Evolutionary conservation across 2,797 vertebrate genomes (phyloP).

Genomic region (Leptoclinus maculatus): DNA sequence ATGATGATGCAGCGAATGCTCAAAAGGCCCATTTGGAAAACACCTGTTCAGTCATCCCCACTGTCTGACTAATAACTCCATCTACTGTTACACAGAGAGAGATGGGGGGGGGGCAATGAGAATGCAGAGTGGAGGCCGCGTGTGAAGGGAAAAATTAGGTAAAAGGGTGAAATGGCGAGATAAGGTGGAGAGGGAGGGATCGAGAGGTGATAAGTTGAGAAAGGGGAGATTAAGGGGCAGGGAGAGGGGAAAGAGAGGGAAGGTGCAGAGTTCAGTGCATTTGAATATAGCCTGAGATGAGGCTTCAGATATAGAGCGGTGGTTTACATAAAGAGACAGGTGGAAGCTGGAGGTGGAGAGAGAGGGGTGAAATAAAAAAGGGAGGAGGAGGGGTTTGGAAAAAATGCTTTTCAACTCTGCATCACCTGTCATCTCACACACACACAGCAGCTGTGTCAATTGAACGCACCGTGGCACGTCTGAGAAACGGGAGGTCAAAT

Average conservation of each 20-base stretch:
- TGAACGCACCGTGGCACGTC: conserved; percentile 28
- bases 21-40: conserved; percentile 84
- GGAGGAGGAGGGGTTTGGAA: conserved; percentile 47
- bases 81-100: conserved; percentile 77
- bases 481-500: conserved; percentile 66
- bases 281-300: conserved; percentile 44
- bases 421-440: conserved; percentile 75
- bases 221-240: conserved; percentile 33
- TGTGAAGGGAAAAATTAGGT: conserved; percentile 35
- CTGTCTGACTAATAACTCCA: conserved; percentile 83
- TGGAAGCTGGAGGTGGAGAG: conserved; percentile 43
- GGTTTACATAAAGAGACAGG: conserved; percentile 69
- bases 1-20: conserved; percentile 69
- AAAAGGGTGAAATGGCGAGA: conserved; percentile 62
- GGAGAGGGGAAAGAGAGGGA: neutral
- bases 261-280: conserved; percentile 43
- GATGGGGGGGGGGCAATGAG: conserved; percentile 17
- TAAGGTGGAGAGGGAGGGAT: conserved; percentile 51
- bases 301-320: conserved; percentile 33
- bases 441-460: conserved; percentile 72
- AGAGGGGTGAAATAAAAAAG: conserved; percentile 10
- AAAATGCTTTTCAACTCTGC: conserved; percentile 72
- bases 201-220: conserved; percentile 50
- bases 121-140: conserved; percentile 31
- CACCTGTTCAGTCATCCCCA: conserved; percentile 83